Base-by-base conservation (phyloP, 1,140 invertebrate genomes). In the Lasioglossum albipes region DNA sequence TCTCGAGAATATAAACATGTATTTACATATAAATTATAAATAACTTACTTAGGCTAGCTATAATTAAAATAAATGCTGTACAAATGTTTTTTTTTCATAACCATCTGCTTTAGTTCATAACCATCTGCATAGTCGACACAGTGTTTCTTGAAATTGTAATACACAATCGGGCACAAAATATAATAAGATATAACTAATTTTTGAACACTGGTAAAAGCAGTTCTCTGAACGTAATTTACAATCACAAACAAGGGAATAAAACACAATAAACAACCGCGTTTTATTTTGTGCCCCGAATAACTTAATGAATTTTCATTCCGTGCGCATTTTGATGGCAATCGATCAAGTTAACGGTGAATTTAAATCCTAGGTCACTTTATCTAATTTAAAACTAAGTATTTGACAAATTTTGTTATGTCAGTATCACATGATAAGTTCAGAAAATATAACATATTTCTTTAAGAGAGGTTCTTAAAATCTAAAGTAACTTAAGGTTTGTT, bases 1-100 rank as follows among this genome's bases (percentile, higher is more conserved):
- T 57, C 42, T 45, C 67, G 81, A 84, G 22, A 81, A 81, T 75
- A 85, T 70, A 65, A 83, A 87, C 57, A 77, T 73, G 20, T 65
- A 82, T 79, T 65, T 71, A 79, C 36, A 72, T 62, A 36, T 73
- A 82, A 72, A 79, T 73, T 82, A 79, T 82, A 68, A 82, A 82
- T 82, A 82, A 82, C 69, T 82, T 82, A 82, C 59, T 82, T 67
- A 76, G 7, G 31, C 36, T 76, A 73, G 1, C 16, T 73, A 82
- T 42, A 68, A 54, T 54, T 82, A 68, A 79, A 82, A 79, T 57
- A 59, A 79, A 67, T 59, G 49, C 68, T 79, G 54, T 66, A 79
- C 64, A 71, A 79, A 62, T 61, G 16, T 54, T 16, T 42, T 66
- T 73, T 62, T 13, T 70, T 64, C 49, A 72, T 52, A 79, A 67